Evolutionary conservation across 2,797 vertebrate genomes (phyloP), one percentile per base, ranked within the genome.

Genomic region (Salarias fasciatus): DNA sequence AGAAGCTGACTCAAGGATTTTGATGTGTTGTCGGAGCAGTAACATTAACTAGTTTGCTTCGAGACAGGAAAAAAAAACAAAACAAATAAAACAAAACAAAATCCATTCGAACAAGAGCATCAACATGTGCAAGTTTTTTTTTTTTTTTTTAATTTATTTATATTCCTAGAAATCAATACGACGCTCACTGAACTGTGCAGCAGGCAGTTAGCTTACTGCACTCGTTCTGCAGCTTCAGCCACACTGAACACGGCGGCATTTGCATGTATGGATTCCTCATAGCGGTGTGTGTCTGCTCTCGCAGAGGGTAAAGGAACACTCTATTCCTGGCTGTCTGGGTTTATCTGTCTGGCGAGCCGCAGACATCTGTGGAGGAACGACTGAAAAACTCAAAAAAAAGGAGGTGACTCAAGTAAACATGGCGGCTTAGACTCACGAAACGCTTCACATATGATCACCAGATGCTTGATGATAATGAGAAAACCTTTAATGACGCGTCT

Each of bases 191-290:
- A 58, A 72, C 65, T 43, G 53, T 57, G 61, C 49, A 70, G 74
- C 63, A 70, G 48, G 37, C 64, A 41, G 59, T 71, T 75, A 69
- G 62, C 48, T 63, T 70, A 61, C 54, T 68, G 60, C 53, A 63
- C 77, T 77, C 82, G 14, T 75, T 69, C 64, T 11, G 61, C 58
- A 31, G 68, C 71, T 8, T 24, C 18, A 24, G 63, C 58, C 57
- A 63, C 75, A 62, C 62, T 66, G 71, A 80, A 72, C 53, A 74
- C 57, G 52, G 59, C 48, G 8, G 55, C 29, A 85, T 83, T 85
- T 89, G 73, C 81, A 88, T 86, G 75, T 83, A 85, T 88, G 28
- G 84, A 87, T 87, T 83, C 53, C 69, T 79, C 48, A 58, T 2
- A 29, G 42, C 33, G 0, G 31, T 37, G 28, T 57, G 54, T 46